Evolutionary conservation across 2,888 invertebrate genomes (phyloP).

Genomic region (Aspidiotus destructor): DNA sequence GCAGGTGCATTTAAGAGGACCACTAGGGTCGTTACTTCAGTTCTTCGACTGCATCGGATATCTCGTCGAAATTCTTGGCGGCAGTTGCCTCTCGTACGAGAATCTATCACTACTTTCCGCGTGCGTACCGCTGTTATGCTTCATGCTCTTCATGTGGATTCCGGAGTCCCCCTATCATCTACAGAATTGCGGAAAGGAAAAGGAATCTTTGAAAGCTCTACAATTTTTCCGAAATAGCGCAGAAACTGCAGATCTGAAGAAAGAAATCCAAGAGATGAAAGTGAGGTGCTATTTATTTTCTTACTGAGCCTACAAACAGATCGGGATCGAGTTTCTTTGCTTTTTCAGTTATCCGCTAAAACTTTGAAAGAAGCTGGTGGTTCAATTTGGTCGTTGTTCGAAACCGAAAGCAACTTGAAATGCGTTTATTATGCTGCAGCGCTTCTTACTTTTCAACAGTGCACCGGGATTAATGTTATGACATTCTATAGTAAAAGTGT

Average conservation of each 20-base stretch:
- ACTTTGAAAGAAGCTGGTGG: slow-evolving; percentile 18
- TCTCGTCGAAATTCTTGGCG: slow-evolving; percentile 58
- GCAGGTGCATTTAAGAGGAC: slow-evolving; percentile 66
- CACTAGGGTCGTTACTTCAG: slow-evolving; percentile 70
- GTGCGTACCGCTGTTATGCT: slow-evolving; percentile 34
- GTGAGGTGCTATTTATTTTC: slow-evolving; percentile 22
- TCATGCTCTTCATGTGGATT: slow-evolving; percentile 34
- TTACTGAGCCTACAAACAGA: not conserved
- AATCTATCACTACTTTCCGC: slow-evolving; percentile 41
- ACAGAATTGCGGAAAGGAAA: slow-evolving; percentile 33
- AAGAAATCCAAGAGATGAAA: slow-evolving; percentile 35
- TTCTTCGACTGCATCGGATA: slow-evolving; percentile 61
- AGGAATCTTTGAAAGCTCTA: slow-evolving; percentile 35
- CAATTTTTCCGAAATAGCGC: slow-evolving; percentile 35
- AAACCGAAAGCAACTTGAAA: slow-evolving; percentile 20
- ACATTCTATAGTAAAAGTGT: slow-evolving; percentile 62
- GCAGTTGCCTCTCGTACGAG: slow-evolving; percentile 59
- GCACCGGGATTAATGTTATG: slow-evolving; percentile 71
- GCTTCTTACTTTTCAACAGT: slow-evolving; percentile 71
- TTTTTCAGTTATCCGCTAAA: slow-evolving; percentile 25
- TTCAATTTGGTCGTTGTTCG: slow-evolving; percentile 15
- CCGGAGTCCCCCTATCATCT: slow-evolving; percentile 37
- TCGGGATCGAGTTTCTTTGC: not conserved
- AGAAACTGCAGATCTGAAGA: slow-evolving; percentile 29
- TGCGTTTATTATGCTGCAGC: slow-evolving; percentile 33